phyloP scores from a whole-genome alignment of 1,140 invertebrate species.

The Aphaenogaster floridana region DNA sequence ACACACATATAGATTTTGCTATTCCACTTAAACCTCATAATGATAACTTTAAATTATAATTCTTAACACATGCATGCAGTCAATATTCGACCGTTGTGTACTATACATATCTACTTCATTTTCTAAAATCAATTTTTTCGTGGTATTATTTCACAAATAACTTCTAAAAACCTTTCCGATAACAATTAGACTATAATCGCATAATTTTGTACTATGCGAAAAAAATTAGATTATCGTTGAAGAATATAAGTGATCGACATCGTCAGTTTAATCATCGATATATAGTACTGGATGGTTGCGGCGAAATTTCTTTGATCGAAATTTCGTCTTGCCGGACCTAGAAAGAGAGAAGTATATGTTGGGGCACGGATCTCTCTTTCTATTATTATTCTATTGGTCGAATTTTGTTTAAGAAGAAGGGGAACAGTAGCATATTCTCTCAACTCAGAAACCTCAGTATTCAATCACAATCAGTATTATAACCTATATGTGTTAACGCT shows the following conservation, averaged over 20 bases:
- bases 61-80: slow-evolving; percentile 38
- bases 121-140: slow-evolving; percentile 32
- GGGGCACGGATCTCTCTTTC: too few species aligned
- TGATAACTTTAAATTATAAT: slow-evolving; percentile 61
- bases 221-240: not conserved
- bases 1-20: slow-evolving; percentile 76
- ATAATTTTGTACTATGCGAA: slow-evolving; percentile 34
- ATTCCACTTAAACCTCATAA: slow-evolving; percentile 56
- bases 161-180: not conserved
- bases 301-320: too few species aligned
- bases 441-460: too few species aligned
- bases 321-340: too few species aligned
- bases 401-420: too few species aligned
- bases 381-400: too few species aligned
- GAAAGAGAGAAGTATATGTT: too few species aligned
- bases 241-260: slow-evolving; percentile 40
- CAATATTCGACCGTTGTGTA: slow-evolving; percentile 36
- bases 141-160: slow-evolving; percentile 17
- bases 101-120: slow-evolving; percentile 17
- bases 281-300: too few species aligned
- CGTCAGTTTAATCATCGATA: too few species aligned
- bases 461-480: too few species aligned
- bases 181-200: slow-evolving; percentile 35
- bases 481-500: too few species aligned
- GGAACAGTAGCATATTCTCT: too few species aligned